phyloP scores from a whole-genome alignment of 1,140 invertebrate genomes.

The Berghia stephanieae region DNA sequence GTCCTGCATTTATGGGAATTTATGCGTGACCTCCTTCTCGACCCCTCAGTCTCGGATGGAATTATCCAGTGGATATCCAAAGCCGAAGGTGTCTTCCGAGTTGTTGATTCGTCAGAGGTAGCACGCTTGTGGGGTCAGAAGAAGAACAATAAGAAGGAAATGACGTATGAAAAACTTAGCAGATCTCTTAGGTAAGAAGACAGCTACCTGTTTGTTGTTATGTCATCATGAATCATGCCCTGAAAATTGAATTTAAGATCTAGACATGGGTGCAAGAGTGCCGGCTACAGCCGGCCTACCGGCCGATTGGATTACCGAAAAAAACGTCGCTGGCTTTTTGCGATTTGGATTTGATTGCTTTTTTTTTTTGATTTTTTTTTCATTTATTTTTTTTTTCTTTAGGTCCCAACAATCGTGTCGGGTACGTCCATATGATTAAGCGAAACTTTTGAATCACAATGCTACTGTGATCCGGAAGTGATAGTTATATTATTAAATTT shows the following conservation, averaged over 20 bases:
- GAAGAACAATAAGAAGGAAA: conserved; percentile 84
- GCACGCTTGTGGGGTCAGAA: conserved; percentile 86
- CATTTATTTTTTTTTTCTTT: too few species aligned
- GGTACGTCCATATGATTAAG: too few species aligned
- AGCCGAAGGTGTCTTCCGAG: conserved; percentile 85
- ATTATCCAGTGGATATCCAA: conserved; percentile 86
- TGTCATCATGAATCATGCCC: not conserved
- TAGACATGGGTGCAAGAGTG: too few species aligned
- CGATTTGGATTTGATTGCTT: too few species aligned
- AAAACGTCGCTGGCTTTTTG: too few species aligned
- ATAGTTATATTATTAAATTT: too few species aligned
- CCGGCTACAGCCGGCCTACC: too few species aligned
- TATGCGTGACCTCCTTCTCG: conserved; percentile 57
- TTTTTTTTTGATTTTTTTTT: conserved; percentile 4
- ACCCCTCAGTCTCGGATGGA: conserved; percentile 40
- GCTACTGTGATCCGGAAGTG: too few species aligned
- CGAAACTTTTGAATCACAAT: too few species aligned
- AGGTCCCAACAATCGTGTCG: too few species aligned
- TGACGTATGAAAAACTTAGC: conserved; percentile 95
- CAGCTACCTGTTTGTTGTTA: too few species aligned
- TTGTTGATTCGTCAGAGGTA: conserved; percentile 86
- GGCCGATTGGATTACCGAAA: too few species aligned
- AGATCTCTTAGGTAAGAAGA: conserved; percentile 85
- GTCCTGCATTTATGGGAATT: conserved; percentile 65
- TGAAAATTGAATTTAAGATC: not conserved